Evolutionary conservation across 2,113 vertebrate species (phyloP), one percentile per base, ranked within the genome.

Genomic region (Campylorhamphus procurvoides): DNA sequence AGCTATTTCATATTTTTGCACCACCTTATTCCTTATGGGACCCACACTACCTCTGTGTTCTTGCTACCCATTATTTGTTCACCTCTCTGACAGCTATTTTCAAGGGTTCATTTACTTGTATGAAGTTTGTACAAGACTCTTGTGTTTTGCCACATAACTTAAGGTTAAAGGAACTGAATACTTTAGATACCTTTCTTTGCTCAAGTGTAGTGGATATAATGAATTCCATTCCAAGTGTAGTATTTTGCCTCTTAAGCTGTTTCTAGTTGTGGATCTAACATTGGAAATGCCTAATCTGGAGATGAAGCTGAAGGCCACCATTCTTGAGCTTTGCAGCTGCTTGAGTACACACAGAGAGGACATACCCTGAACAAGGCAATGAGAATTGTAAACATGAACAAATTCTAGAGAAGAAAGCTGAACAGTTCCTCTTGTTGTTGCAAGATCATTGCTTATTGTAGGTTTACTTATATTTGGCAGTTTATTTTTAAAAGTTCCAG

Each of bases 401-500:
- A 50, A 44, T 33, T 2, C 33, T 81, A 60, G 18, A 63, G 79
- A 52, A 78, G 40, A 85, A 81, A 39, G 23, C 35, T 55, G n/a
- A 72, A 44, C 42, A 53, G 15, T 35, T 81, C 33, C 25, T 60
- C 24, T 58, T 68, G 18, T 44, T 0, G 0, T 60, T 89, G 74
- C 42, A 75, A 82, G 39, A 82, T 28, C 24, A 40, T n/a, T 79
- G 24, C 37, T 37, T 60, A 3, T 56, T 68, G 16, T 84, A 82
- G 3, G 2, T 75, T 89, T 91, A 14, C 29, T 96, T 84, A 35
- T 44, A 82, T 84, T 87, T 91, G 68, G 60, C 20, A 62, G 14
- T 62, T 29, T 91, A 13, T 91, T 84, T 94, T 87, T 87, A 84
- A 92, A 44, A 50, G 12, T 84, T 84, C 14, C 33, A 64, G 69